These are phyloP conservation scores for Columba guinea DNA, from an alignment of 2,797 vertebrate species.

Conservation along the genomic window DNA sequence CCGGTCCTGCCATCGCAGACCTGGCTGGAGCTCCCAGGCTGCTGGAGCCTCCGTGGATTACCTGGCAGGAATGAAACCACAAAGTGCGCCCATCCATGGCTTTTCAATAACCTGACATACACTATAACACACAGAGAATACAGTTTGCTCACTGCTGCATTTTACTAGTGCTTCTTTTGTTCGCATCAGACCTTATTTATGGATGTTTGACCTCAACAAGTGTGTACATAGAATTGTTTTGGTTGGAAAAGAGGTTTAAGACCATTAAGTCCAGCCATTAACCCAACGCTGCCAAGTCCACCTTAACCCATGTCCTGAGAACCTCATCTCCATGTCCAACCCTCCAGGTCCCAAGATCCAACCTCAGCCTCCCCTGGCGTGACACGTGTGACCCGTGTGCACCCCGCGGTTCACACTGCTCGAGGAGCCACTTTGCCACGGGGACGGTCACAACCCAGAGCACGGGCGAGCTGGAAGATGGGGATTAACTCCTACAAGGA, in stretches of 20 bases:
- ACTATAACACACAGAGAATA: not conserved
- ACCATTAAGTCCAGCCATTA: too few species aligned
- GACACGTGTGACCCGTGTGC: rapidly evolving
- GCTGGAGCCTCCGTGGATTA: not conserved
- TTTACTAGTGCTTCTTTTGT: not conserved
- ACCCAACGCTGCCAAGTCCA: too few species aligned
- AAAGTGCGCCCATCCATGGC: rapidly evolving
- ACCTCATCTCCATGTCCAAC: too few species aligned
- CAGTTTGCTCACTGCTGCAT: not conserved
- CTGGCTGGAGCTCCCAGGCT: rapidly evolving
- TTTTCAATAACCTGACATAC: too few species aligned
- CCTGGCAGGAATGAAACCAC: not conserved
- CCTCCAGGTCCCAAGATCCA: too few species aligned
- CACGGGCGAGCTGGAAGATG: not conserved
- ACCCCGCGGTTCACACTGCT: not conserved
- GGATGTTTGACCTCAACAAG: not conserved
- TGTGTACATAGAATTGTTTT: too few species aligned
- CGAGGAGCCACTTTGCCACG: not conserved
- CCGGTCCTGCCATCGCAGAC: not conserved
- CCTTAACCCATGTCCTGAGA: too few species aligned
- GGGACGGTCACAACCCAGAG: not conserved
- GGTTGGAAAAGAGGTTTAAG: too few species aligned
- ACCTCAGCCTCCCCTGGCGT: too few species aligned
- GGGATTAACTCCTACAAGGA: not conserved
- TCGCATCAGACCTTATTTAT: not conserved